Percentiles rank a stretch among this genome's conserved stretches.
These are phyloP conservation scores for Forbesichthys agassizii DNA, from an alignment of 2,113 vertebrate species.

Conservation along the genomic window DNA sequence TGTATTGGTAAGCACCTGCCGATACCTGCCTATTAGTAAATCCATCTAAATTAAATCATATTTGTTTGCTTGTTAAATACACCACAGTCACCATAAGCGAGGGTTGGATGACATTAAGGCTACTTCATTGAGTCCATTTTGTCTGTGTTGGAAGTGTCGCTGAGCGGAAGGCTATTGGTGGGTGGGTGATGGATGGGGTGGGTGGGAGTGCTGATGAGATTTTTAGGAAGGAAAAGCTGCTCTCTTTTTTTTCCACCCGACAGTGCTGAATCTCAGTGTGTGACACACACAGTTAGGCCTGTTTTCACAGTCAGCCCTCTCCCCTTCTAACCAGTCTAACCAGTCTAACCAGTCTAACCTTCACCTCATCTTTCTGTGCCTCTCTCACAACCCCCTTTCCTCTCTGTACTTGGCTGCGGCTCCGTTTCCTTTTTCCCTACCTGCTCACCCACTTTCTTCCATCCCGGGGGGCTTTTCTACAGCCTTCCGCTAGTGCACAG, in stretches of 20 bases:
- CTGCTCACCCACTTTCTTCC: slow-evolving; percentile 23
- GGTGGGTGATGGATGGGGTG: slow-evolving; percentile 49
- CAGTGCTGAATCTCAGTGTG: slow-evolving; percentile 55
- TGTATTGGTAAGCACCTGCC: too few relatives aligned
- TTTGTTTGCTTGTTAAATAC: neutral
- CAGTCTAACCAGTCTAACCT: slow-evolving; percentile 33
- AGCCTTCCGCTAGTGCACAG: too few relatives aligned
- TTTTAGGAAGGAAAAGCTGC: slow-evolving; percentile 38
- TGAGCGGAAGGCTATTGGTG: slow-evolving; percentile 46
- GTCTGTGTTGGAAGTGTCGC: slow-evolving; percentile 53
- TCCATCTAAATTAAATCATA: neutral
- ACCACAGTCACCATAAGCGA: neutral
- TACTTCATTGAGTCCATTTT: slow-evolving; percentile 62
- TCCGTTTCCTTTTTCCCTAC: slow-evolving; percentile 17
- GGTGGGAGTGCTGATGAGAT: slow-evolving; percentile 54
- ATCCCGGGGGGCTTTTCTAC: slow-evolving; percentile 43
- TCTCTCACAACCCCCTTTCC: slow-evolving; percentile 42
- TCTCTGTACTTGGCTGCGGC: slow-evolving; percentile 16
- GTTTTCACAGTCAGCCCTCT: slow-evolving; percentile 62
- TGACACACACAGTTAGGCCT: slow-evolving; percentile 69
- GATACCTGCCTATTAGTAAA: neutral
- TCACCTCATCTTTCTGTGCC: slow-evolving; percentile 43
- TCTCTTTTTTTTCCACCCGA: slow-evolving; percentile 38
- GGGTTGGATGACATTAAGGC: slow-evolving; percentile 10
- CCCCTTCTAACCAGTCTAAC: slow-evolving; percentile 37